Evolutionary conservation across 2,888 invertebrate genomes (phyloP), one percentile per base, ranked within the genome.

Genomic region (Ephialtes manifestator): DNA sequence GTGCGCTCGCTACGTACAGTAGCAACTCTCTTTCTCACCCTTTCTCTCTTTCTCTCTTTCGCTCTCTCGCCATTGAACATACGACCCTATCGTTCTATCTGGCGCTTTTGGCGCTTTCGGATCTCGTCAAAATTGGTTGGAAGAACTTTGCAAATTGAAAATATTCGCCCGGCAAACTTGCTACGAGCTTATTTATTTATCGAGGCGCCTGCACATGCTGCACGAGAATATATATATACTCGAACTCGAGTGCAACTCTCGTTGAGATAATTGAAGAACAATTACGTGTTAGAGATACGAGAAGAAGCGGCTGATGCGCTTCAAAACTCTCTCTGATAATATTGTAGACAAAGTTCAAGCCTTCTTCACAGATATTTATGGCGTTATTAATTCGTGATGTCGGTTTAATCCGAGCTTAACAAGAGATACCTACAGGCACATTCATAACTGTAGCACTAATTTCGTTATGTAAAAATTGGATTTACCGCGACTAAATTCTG

Each of bases 101-200:
- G 72, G 18, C 13, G 28, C 70, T 48, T 18, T 71, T 13, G 46
- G 43, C 58, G 72, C 75, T 53, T 58, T 46, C n/a, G 46, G 55
- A 55, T 18, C 35, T 20, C 58, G 28, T 75, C 67, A 76, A 82
- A 70, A 60, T 82, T 68, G 24, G 74, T 60, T 39, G 53, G n/a
- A 35, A 15, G 55, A 76, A 77, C 46, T 70, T 71, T 48, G 53
- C 55, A 24, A 63, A 77, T 77, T 77, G 77, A 82, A 76, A 76
- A 76, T 77, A 77, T 77, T 77, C 55, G 53, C 65, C 20, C 51
- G 65, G 65, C 53, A 15, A 65, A 76, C 65, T 65, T 76, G 63
- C 20, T n/a, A 4, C 76, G 13, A 20, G 55, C 13, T 70, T 74
- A 74, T 84, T 84, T 68, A 77, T 84, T 77, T 78, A 81, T 81